Evolutionary conservation across 2,888 invertebrate species (phyloP).

Genomic region (Spicauda simplicius): DNA sequence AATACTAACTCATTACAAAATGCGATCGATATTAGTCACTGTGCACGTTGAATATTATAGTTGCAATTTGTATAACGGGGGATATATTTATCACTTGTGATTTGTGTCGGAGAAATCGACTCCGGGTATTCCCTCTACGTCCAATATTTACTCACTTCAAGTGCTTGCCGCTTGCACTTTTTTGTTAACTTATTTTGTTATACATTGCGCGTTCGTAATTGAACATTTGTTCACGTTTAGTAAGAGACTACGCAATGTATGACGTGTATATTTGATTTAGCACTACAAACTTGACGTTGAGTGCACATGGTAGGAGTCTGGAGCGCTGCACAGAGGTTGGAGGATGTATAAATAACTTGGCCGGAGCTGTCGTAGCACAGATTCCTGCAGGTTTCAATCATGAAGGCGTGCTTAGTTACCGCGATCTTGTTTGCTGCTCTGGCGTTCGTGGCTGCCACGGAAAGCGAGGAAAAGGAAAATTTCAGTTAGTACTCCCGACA

Average conservation of each 20-base stretch:
- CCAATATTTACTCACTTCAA: conserved; percentile 57
- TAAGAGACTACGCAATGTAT: conserved; percentile 35
- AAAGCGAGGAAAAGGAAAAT: conserved; percentile 30
- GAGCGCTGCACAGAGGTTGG: conserved; percentile 45
- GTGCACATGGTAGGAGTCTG: conserved; percentile 42
- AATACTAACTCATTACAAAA: not conserved
- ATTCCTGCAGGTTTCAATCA: conserved; percentile 50
- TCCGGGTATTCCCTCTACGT: conserved; percentile 68
- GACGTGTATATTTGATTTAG: not conserved
- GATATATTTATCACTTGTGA: conserved; percentile 60
- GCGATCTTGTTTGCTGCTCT: conserved; percentile 49
- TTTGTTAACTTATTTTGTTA: not conserved
- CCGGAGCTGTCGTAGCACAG: conserved; percentile 47
- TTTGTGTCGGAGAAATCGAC: conserved; percentile 64
- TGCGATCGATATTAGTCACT: conserved; percentile 42
- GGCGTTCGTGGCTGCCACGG: conserved; percentile 40
- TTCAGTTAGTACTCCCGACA: conserved; percentile 35
- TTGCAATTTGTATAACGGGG: conserved; percentile 47
- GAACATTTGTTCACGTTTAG: not conserved
- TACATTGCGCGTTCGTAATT: conserved; percentile 34
- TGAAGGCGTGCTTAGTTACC: conserved; percentile 57
- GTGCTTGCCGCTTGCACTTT: not conserved
- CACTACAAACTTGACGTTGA: not conserved
- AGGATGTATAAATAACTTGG: conserved; percentile 58
- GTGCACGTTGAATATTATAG: conserved; percentile 45